Percentiles rank a stretch among this genome's conserved stretches.
Conservation (phyloP, 2,888 invertebrate species). For the Agrotis puta region DNA sequence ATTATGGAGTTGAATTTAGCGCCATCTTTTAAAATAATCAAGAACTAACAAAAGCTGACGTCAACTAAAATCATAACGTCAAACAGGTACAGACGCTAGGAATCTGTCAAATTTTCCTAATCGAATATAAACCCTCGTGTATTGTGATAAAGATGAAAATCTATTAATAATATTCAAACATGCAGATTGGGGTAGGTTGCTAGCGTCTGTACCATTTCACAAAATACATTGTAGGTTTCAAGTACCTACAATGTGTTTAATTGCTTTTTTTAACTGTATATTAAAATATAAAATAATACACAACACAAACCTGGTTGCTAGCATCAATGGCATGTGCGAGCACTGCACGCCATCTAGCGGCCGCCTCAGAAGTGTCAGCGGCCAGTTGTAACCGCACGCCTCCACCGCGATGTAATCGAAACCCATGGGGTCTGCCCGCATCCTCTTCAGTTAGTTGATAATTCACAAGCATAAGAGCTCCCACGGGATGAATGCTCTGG, state of each 20-base stretch:
- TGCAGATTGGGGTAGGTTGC: no score
- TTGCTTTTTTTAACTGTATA: no score
- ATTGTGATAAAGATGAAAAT: no score
- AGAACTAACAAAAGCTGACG: constrained; percentile 10
- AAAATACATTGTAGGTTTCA: not conserved
- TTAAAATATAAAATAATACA: no score
- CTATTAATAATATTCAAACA: no score
- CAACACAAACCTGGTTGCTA: constrained; percentile 91
- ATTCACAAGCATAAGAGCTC: constrained; percentile 96
- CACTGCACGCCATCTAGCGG: constrained; percentile 94
- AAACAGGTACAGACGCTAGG: no score
- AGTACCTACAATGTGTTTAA: no score
- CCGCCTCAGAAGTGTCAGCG: constrained; percentile 94
- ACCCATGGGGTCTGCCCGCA: constrained; percentile 93
- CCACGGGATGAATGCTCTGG: constrained; percentile 96
- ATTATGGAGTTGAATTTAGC: not conserved
- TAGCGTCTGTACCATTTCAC: no score
- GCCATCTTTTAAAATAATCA: constrained; percentile 50
- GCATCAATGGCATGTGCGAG: constrained; percentile 95
- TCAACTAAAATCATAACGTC: no score
- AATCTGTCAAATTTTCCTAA: no score
- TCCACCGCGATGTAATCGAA: constrained; percentile 93
- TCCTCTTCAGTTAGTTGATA: constrained; percentile 94
- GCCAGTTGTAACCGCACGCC: constrained; percentile 95
- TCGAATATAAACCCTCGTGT: no score